Conservation (phyloP, 2,113 vertebrate genomes). For the Hippocampus guttulatus region DNA sequence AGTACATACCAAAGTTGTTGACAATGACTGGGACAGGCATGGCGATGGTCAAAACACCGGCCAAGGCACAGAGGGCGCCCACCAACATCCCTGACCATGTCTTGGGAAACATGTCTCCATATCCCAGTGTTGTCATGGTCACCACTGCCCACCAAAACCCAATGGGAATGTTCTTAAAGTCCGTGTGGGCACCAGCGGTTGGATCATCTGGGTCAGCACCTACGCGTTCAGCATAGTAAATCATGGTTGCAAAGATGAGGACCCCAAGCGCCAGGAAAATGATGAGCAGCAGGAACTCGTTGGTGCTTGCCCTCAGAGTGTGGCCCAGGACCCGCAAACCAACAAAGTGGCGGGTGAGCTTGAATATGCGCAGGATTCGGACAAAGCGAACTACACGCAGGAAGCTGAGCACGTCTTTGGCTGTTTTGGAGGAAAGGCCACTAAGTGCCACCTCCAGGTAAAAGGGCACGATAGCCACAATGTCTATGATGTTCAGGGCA, state of each 20-base stretch:
- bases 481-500: slow-evolving; percentile 93
- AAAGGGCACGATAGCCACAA: slow-evolving; percentile 93
- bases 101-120: slow-evolving; percentile 95
- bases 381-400: slow-evolving; percentile 89
- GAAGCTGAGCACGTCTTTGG: slow-evolving; percentile 92
- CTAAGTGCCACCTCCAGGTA: slow-evolving; percentile 88
- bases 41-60: slow-evolving; percentile 95
- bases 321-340: slow-evolving; percentile 88
- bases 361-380: slow-evolving; percentile 90
- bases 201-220: slow-evolving; percentile 85
- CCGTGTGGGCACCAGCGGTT: slow-evolving; percentile 81
- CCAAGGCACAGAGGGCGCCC: slow-evolving; percentile 91
- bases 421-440: slow-evolving; percentile 87
- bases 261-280: slow-evolving; percentile 93
- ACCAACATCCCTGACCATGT: slow-evolving; percentile 99
- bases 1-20: slow-evolving; percentile 99
- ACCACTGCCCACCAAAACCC: slow-evolving; percentile 99
- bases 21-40: slow-evolving; percentile 99
- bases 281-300: slow-evolving; percentile 92
- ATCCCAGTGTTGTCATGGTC: slow-evolving; percentile 97
- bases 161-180: slow-evolving; percentile 99
- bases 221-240: slow-evolving; percentile 94
- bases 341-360: slow-evolving; percentile 90
- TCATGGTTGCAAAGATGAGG: slow-evolving; percentile 99
- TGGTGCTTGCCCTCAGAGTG: slow-evolving; percentile 88